A percentile compares a stretch with the other conserved stretches of the same genome.
These are phyloP conservation scores for Cantharis rufa DNA, from an alignment of 2,888 invertebrate genomes.

Conservation along the genomic window DNA sequence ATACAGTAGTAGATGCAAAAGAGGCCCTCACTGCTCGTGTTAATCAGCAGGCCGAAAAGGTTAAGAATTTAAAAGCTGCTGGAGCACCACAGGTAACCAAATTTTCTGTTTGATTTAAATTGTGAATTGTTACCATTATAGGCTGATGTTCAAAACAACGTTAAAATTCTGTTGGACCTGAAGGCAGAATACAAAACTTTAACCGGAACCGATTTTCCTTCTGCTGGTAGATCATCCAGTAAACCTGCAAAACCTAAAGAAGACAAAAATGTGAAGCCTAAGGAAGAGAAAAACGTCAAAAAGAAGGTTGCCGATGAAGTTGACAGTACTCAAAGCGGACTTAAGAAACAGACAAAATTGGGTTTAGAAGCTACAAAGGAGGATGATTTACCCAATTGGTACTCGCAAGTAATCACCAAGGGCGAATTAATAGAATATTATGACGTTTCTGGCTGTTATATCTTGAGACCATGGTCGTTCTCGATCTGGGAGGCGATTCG, in stretches of 20 bases:
- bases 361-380: slow-evolving; percentile 93
- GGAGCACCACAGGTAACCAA: slow-evolving; percentile 1
- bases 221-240: slow-evolving; percentile 47
- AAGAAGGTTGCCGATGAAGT: slow-evolving; percentile 29
- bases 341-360: slow-evolving; percentile 89
- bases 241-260: slow-evolving; percentile 29
- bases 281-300: slow-evolving; percentile 40
- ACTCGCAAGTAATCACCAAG: slow-evolving; percentile 89
- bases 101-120: too few species aligned
- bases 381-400: slow-evolving; percentile 96
- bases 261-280: slow-evolving; percentile 28
- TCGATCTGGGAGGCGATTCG: slow-evolving; percentile 93
- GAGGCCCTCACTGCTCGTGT: slow-evolving; percentile 55
- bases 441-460: slow-evolving; percentile 98
- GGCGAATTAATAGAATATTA: slow-evolving; percentile 99
- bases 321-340: slow-evolving; percentile 41
- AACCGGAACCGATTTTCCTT: slow-evolving; percentile 62
- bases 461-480: slow-evolving; percentile 96
- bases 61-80: slow-evolving; percentile 71
- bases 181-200: slow-evolving; percentile 77
- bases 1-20: slow-evolving; percentile 38
- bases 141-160: slow-evolving; percentile 55
- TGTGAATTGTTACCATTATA: neutral
- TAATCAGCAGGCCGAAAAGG: slow-evolving; percentile 68
- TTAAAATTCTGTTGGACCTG: slow-evolving; percentile 67